Conservation (phyloP, 2,113 vertebrate genomes). For the Taurulus bubalis region DNA sequence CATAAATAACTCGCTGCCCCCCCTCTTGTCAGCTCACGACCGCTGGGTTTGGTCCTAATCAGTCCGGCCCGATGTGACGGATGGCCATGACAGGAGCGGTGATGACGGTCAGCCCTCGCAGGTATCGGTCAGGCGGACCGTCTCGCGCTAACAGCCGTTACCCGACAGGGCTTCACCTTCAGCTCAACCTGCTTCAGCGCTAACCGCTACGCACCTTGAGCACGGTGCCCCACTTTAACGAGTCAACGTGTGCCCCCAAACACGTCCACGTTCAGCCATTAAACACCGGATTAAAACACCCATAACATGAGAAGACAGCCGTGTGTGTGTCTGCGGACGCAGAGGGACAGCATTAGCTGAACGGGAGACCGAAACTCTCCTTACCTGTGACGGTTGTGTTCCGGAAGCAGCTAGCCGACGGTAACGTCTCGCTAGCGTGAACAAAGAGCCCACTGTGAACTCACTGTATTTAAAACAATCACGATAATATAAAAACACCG, state of each 20-base stretch:
- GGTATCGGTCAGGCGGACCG: background rate
- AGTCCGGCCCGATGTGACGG: conserved; percentile 45
- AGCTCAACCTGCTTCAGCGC: conserved; percentile 11
- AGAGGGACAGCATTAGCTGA: background rate
- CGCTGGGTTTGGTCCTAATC: conserved; percentile 59
- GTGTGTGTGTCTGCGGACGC: background rate
- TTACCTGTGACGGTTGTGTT: conserved; percentile 81
- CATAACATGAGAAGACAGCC: background rate
- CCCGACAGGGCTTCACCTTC: conserved; percentile 55
- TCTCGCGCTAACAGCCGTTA: background rate
- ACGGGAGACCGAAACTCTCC: conserved; percentile 76
- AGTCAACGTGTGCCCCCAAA: background rate
- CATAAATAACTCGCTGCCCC: conserved; percentile 82
- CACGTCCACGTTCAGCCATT: background rate
- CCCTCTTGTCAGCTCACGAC: conserved; percentile 51
- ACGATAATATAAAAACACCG: background rate
- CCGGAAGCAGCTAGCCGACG: conserved; percentile 77
- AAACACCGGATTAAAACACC: accelerated
- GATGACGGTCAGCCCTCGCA: conserved; percentile 42
- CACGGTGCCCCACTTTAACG: conserved; percentile 38
- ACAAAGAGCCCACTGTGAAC: conserved; percentile 58
- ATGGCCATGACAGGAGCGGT: conserved; percentile 50
- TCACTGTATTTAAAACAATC: background rate
- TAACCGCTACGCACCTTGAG: conserved; percentile 58
- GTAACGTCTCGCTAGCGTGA: conserved; percentile 52